Percentiles rank a stretch among this genome's conserved stretches.
Conservation (phyloP, 2,113 vertebrate genomes). For the Herpetotheres cachinnans region DNA sequence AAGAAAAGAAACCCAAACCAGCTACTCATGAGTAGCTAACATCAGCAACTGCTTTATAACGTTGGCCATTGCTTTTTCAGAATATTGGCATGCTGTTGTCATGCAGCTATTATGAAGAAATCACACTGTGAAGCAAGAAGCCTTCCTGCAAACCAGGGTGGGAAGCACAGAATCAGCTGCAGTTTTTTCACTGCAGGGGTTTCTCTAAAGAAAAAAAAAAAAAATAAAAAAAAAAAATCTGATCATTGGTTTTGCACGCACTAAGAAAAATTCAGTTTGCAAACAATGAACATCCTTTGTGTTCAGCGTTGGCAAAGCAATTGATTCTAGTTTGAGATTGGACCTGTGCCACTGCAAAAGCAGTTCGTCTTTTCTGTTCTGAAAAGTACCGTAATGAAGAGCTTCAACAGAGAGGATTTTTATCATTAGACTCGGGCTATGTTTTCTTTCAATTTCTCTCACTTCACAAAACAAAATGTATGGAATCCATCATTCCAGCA, state of each 20-base stretch:
- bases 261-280: conserved; percentile 73
- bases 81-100: conserved; percentile 46
- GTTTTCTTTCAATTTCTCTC: conserved; percentile 27
- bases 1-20: background rate
- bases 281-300: conserved; percentile 82
- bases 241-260: conserved; percentile 50
- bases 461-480: background rate
- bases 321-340: conserved; percentile 77
- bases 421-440: background rate
- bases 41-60: conserved; percentile 1
- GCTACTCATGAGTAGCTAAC: conserved; percentile 24
- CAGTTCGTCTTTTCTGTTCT: conserved; percentile 67
- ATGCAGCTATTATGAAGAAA: conserved; percentile 66
- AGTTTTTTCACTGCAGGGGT: conserved; percentile 66
- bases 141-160: conserved; percentile 54
- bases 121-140: conserved; percentile 69
- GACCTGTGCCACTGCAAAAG: conserved; percentile 65
- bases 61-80: conserved; percentile 49
- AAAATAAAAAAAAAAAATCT: background rate
- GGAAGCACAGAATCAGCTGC: conserved; percentile 51
- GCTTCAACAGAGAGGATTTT: conserved; percentile 26
- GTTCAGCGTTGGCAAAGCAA: conserved; percentile 75
- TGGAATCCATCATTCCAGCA: background rate
- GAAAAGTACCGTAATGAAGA: conserved; percentile 58
- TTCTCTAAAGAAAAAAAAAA: background rate